Conservation (phyloP, 2,113 vertebrate genomes). For the Hippolais icterina region DNA sequence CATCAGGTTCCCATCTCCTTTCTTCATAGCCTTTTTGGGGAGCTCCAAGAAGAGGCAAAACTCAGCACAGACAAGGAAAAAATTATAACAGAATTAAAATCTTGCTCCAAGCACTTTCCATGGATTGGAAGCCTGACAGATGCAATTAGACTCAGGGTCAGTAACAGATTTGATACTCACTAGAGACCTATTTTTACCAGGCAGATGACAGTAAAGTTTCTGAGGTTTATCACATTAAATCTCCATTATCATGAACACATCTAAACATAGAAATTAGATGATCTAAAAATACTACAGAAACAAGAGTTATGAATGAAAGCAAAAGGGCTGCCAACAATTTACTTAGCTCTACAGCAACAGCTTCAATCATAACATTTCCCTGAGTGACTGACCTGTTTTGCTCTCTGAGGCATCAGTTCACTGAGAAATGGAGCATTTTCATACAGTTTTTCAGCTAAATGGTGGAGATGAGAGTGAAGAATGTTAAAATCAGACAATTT, state of each 20-base stretch:
- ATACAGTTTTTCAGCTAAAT: background rate
- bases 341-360: background rate
- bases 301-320: background rate
- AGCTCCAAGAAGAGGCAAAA: background rate
- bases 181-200: background rate
- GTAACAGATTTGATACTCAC: background rate
- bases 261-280: constrained; percentile 1
- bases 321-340: background rate
- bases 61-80: background rate
- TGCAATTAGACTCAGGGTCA: background rate
- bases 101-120: background rate
- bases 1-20: background rate
- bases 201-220: background rate
- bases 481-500: background rate
- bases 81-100: background rate
- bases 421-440: background rate
- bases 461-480: background rate
- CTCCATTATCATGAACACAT: background rate
- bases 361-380: background rate
- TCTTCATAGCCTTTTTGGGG: background rate
- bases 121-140: background rate
- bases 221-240: background rate
- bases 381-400: background rate
- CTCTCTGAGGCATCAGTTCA: background rate
- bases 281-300: constrained; percentile 7